Evolutionary conservation across 2,113 vertebrate genomes (phyloP).

Genomic region (Cichladusa arquata): DNA sequence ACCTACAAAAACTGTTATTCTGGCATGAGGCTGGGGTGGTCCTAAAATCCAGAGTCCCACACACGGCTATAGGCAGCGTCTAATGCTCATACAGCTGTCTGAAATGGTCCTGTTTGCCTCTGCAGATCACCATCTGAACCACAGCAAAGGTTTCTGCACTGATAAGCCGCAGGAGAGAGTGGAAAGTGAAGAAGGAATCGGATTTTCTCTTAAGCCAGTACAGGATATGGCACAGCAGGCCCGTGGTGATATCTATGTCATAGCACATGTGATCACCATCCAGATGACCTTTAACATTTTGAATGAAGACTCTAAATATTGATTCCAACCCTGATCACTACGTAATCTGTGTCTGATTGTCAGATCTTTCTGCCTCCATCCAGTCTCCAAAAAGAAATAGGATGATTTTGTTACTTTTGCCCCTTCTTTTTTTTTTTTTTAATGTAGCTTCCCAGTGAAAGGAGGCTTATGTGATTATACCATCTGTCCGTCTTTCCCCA

Average conservation of each 20-base stretch:
- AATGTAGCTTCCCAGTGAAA: background rate
- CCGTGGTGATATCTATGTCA: background rate
- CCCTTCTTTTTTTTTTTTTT: background rate
- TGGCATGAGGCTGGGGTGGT: background rate
- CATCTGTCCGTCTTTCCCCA: background rate
- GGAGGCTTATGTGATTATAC: slow-evolving; percentile 9
- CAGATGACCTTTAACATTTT: background rate
- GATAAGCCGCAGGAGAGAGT: background rate
- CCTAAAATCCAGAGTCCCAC: background rate
- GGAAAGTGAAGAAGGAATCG: background rate
- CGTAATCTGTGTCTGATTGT: background rate
- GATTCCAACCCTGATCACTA: background rate
- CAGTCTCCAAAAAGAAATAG: background rate
- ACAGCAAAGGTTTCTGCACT: background rate
- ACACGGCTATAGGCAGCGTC: background rate
- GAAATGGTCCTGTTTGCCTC: background rate
- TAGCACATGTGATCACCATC: background rate
- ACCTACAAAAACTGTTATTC: fast-evolving
- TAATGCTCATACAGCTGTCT: background rate
- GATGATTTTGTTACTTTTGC: background rate
- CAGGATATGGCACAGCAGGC: background rate
- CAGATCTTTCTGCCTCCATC: background rate
- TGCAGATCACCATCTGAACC: background rate
- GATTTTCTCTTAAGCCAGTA: background rate
- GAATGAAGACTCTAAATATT: background rate